A percentile compares a stretch with the other conserved stretches of the same genome.
Evolutionary conservation across 2,888 invertebrate genomes (phyloP).

Genomic region (Neuroscelio doddi): DNA sequence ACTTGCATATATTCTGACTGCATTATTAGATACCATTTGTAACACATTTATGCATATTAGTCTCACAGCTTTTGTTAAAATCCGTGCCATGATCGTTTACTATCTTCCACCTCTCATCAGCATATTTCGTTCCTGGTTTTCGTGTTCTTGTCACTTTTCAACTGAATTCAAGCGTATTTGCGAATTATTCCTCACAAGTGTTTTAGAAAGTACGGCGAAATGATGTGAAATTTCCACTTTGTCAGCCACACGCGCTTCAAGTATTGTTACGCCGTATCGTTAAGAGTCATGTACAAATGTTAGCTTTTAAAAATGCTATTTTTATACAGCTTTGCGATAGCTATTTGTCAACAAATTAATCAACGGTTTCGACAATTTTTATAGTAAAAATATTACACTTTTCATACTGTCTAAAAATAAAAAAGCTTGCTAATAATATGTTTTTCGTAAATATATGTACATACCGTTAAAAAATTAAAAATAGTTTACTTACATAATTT

Average conservation of each 20-base stretch:
- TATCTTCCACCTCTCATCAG: constrained; percentile 15
- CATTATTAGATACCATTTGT: constrained; percentile 27
- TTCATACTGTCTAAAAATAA: no score
- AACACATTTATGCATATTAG: constrained; percentile 40
- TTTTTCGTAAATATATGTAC: no score
- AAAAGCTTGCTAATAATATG: no score
- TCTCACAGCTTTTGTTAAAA: constrained; percentile 35
- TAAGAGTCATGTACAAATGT: constrained; percentile 9
- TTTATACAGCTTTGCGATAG: no score
- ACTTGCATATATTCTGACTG: constrained; percentile 3
- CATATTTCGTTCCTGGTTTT: constrained; percentile 36
- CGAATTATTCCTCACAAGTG: constrained; percentile 26
- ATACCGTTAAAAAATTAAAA: no score
- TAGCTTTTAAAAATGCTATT: no score
- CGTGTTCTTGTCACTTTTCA: constrained; percentile 40
- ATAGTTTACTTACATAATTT: no score
- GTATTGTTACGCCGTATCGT: constrained; percentile 5
- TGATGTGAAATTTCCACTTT: constrained; percentile 35
- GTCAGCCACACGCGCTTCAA: constrained; percentile 31
- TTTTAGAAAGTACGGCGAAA: constrained; percentile 28
- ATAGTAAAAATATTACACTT: no score
- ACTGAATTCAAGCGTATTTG: constrained; percentile 22
- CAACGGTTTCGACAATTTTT: no score
- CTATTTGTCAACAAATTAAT: no score
- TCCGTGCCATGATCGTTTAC: constrained; percentile 23